phyloP scores from a whole-genome alignment of 1,140 invertebrate species.

The Rhizoglyphus robini region DNA sequence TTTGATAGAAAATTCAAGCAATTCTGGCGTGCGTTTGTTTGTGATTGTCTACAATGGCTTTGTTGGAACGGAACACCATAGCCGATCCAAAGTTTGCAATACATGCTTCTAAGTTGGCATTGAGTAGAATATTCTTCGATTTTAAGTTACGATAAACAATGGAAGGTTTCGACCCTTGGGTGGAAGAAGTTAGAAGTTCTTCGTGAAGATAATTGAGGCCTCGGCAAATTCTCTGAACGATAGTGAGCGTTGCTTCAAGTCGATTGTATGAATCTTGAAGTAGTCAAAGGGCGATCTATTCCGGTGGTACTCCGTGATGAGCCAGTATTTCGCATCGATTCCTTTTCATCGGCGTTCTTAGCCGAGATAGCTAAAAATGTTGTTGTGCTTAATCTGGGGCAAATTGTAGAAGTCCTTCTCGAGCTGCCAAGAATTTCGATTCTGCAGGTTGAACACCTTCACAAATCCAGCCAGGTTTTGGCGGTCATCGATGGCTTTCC shows the following conservation, averaged over 20 bases:
- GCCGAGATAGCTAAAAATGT: conserved; percentile 77
- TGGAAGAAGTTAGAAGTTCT: conserved; percentile 48
- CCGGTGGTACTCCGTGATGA: conserved; percentile 86
- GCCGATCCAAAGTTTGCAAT: conserved; percentile 96
- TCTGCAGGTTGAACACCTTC: conserved; percentile 57
- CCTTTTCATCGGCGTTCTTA: conserved; percentile 75
- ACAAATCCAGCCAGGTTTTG: conserved; percentile 54
- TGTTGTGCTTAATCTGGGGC: conserved; percentile 79
- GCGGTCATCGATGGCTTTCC: conserved; percentile 43
- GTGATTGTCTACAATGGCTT: conserved; percentile 63
- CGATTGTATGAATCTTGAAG: conserved; percentile 64
- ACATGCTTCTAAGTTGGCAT: conserved; percentile 78
- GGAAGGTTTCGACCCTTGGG: conserved; percentile 62
- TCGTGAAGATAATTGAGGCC: conserved; percentile 82
- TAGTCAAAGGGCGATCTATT: conserved; percentile 87
- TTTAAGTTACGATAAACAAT: conserved; percentile 96
- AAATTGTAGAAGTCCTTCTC: conserved; percentile 87
- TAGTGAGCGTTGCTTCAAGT: conserved; percentile 65
- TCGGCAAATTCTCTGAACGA: conserved; percentile 73
- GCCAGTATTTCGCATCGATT: conserved; percentile 67
- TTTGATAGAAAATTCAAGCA: conserved; percentile 88
- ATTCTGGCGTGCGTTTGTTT: conserved; percentile 91
- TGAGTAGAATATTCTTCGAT: conserved; percentile 89
- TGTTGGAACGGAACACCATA: conserved; percentile 69
- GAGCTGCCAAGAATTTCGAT: conserved; percentile 58